These are phyloP conservation scores for Emberiza fucata DNA, from an alignment of 2,113 vertebrate genomes.

Conservation along the genomic window DNA sequence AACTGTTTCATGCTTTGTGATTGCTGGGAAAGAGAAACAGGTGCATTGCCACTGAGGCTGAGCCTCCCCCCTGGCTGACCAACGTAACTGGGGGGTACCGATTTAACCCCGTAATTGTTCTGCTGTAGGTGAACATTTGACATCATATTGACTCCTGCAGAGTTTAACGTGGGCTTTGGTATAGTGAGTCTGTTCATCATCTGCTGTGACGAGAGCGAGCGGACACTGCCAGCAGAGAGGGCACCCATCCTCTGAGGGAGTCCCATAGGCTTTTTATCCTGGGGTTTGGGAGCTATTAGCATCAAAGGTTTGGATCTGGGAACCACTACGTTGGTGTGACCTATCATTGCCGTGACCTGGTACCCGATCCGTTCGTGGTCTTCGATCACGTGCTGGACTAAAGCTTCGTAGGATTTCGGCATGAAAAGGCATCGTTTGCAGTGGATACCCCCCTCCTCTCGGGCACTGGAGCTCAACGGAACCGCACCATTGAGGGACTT, in stretches of 20 bases:
- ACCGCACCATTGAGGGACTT: conserved; percentile 88
- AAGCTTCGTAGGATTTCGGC: conserved; percentile 94
- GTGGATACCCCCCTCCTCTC: conserved; percentile 87
- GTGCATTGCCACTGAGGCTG: conserved; percentile 80
- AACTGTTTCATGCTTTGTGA: conserved; percentile 90
- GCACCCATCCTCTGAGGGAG: conserved; percentile 87
- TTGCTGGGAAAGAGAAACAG: conserved; percentile 88
- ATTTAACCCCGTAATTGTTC: conserved; percentile 85
- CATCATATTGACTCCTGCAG: conserved; percentile 83
- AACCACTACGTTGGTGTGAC: conserved; percentile 96
- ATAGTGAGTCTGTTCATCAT: conserved; percentile 86
- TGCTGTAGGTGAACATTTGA: conserved; percentile 87
- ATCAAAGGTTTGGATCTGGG: conserved; percentile 91
- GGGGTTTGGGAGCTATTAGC: conserved; percentile 88
- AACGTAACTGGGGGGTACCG: conserved; percentile 75
- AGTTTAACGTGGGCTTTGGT: conserved; percentile 88
- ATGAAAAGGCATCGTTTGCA: conserved; percentile 98
- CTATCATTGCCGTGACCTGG: conserved; percentile 98
- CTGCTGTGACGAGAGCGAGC: conserved; percentile 86
- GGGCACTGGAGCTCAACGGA: conserved; percentile 74
- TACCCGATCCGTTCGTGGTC: conserved; percentile 97
- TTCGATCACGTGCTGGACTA: conserved; percentile 97
- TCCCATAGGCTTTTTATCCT: conserved; percentile 88
- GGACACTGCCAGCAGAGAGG: conserved; percentile 80
- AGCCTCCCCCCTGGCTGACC: conserved; percentile 84